Evolutionary conservation across 2,113 vertebrate genomes (phyloP).

Genomic region (Miniopterus natalensis): DNA sequence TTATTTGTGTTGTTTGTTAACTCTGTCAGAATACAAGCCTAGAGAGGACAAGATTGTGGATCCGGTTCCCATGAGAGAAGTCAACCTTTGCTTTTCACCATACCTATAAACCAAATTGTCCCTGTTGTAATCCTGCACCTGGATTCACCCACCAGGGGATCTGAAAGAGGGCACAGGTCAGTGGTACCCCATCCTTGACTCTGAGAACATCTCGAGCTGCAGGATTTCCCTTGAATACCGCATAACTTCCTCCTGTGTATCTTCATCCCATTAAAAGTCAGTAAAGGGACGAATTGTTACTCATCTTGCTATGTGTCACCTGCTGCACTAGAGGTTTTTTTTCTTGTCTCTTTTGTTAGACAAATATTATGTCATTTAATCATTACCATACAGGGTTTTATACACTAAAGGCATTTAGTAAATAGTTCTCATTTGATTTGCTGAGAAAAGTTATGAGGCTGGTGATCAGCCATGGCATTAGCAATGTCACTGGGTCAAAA

Average conservation of each 20-base stretch:
- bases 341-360: constrained; percentile 11
- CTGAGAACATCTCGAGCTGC: neutral
- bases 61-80: neutral
- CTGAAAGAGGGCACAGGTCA: neutral
- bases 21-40: neutral
- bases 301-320: neutral
- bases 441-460: constrained; percentile 27
- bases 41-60: neutral
- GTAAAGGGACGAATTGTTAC: neutral
- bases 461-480: neutral
- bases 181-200: neutral
- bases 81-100: neutral
- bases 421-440: constrained; percentile 23
- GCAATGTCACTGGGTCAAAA: constrained; percentile 13
- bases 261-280: constrained; percentile 21
- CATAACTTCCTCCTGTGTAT: neutral
- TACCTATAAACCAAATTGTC: neutral
- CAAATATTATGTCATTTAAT: constrained; percentile 14
- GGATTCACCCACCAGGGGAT: neutral
- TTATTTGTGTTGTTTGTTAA: neutral
- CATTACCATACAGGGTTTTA: neutral
- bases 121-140: neutral
- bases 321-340: neutral
- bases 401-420: neutral
- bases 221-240: neutral